Evolutionary conservation across 2,113 vertebrate genomes (phyloP).

Genomic region (western clawed frog (Xenopus tropicalis)): UCB_Xtro_10.0 CM004450.2:133464001-133464500

Average conservation of each 20-base stretch:
- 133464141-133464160: not conserved
- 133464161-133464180: constrained; percentile 14
- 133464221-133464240: not conserved
- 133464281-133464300: not conserved
- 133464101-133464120: not conserved
- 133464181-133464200: constrained; percentile 9
- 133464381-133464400: too few species aligned
- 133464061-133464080: not conserved
- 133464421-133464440: too few species aligned
- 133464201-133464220: not conserved
- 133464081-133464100: not conserved
- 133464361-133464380: too few species aligned
- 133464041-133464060: not conserved
- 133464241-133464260: not conserved
- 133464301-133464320: not conserved
- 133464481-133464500: too few species aligned
- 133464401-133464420: too few species aligned
- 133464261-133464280: not conserved
- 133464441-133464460: too few species aligned
- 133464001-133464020: not conserved
- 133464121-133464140: not conserved
- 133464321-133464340: too few species aligned
- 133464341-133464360: too few species aligned
- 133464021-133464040: not conserved
- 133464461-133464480: too few species aligned